These are phyloP conservation scores for Alexandromys fortis DNA, from an alignment of 2,113 vertebrate species.

Conservation along the genomic window DNA sequence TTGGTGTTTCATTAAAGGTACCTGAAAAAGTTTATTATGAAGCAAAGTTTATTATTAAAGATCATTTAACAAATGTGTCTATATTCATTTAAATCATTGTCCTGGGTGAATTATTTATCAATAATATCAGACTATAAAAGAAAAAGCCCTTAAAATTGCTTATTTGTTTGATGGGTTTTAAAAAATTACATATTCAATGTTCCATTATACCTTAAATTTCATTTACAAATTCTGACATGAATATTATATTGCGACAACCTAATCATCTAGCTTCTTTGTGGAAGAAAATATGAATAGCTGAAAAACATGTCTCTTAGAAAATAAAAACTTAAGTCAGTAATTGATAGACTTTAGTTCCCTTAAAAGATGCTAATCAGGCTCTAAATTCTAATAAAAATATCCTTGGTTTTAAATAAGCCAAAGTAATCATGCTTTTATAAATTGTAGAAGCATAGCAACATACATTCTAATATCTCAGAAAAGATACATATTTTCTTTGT, in stretches of 20 bases:
- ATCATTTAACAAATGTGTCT: neutral
- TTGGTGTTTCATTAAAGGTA: neutral
- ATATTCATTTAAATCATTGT: conserved; percentile 1
- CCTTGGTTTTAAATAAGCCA: neutral
- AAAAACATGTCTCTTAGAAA: conserved; percentile 27
- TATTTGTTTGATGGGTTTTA: neutral
- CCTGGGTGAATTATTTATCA: neutral
- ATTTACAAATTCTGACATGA: neutral
- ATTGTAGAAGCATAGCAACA: conserved; percentile 14
- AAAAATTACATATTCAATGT: neutral
- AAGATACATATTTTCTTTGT: neutral
- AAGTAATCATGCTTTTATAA: neutral
- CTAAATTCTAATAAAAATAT: conserved; percentile 23
- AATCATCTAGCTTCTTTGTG: neutral
- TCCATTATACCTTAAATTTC: neutral
- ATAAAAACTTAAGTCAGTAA: conserved; percentile 31
- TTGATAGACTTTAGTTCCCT: neutral
- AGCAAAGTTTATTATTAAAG: neutral
- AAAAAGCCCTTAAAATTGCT: neutral
- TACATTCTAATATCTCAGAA: neutral
- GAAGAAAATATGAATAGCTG: neutral
- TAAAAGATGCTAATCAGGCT: neutral
- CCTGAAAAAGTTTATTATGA: conserved; percentile 4
- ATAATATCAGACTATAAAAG: neutral
- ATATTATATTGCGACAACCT: neutral